Base-by-base conservation (phyloP, 1,140 invertebrate species). In the Kradibia gibbosae region DNA sequence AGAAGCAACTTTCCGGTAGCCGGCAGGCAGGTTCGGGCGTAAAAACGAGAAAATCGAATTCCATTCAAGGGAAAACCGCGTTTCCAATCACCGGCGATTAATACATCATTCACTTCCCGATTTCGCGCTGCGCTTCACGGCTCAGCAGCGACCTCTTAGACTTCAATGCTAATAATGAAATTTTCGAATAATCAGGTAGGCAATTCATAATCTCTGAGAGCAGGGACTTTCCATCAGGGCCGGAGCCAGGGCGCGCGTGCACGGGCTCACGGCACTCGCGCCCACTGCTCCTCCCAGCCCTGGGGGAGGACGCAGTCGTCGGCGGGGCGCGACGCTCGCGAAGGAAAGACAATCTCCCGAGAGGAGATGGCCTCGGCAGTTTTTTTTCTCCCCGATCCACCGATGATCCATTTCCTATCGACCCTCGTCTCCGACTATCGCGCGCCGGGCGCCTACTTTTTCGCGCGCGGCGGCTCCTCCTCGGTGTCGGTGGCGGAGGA, bases 351-450 rank as follows among this genome's bases (percentile, higher is more conserved):
- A 91, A 91, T 91, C 90, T 91, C 89, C 91, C 88, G 88, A 86
- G 88, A 91, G 91, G 90, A 91, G 91, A 91, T 91, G 87, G 88
- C 85, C 85, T 85, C 78, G 85, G 36, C n/a, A n/a, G n/a, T n/a
- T n/a, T n/a, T n/a, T n/a, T n/a, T n/a, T 75, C 79, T 83, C 77
- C 71, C 79, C 88, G 88, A 90, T 89, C 85, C 87, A 81, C 85
- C 86, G 81, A 88, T 88, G 89, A 91, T 91, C 90, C 90, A 91
- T 91, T 91, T 91, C 90, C 90, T 91, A 90, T 91, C 88, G 86
- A 87, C 77, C 85, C 85, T 87, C 80, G n/a, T n/a, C 84, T 86
- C 84, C 85, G 79, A 82, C 83, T 83, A 57, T 82, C 79, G 57
- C 84, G 78, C 36, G 45, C 55, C 55, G n/a, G n/a, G n/a, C n/a